Evolutionary conservation across 1,140 invertebrate species (phyloP).

Genomic region (Drosophila baimaii): DNA sequence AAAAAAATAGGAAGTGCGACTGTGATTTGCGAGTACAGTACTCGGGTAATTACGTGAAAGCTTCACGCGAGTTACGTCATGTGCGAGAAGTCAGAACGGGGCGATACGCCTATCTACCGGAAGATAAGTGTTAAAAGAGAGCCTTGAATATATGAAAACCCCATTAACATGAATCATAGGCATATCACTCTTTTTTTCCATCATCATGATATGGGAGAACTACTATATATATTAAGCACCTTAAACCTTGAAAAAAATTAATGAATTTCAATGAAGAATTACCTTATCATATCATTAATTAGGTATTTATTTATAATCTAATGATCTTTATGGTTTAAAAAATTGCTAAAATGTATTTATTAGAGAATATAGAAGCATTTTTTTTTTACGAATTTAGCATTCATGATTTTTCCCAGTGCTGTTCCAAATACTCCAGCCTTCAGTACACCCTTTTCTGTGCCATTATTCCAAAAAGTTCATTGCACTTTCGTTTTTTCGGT

Average conservation of each 20-base stretch:
- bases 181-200: constrained; percentile 4
- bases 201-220: neutral
- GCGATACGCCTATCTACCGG: constrained; percentile 25
- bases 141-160: constrained; percentile 36
- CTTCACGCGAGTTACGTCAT: constrained; percentile 44
- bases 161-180: constrained; percentile 23
- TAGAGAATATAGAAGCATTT: too few species aligned
- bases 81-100: constrained; percentile 14
- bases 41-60: constrained; percentile 56
- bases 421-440: neutral
- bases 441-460: neutral
- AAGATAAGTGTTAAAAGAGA: constrained; percentile 33
- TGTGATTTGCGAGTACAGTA: constrained; percentile 32
- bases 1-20: constrained; percentile 43
- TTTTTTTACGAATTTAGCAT: neutral
- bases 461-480: constrained; percentile 42
- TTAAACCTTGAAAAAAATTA: neutral
- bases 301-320: neutral
- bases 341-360: too few species aligned
- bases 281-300: neutral
- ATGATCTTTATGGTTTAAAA: too few species aligned
- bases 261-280: neutral
- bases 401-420: neutral
- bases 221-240: neutral
- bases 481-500: constrained; percentile 44